These are phyloP conservation scores for Bibio marci DNA, from an alignment of 2,888 invertebrate species.

Conservation along the genomic window DNA sequence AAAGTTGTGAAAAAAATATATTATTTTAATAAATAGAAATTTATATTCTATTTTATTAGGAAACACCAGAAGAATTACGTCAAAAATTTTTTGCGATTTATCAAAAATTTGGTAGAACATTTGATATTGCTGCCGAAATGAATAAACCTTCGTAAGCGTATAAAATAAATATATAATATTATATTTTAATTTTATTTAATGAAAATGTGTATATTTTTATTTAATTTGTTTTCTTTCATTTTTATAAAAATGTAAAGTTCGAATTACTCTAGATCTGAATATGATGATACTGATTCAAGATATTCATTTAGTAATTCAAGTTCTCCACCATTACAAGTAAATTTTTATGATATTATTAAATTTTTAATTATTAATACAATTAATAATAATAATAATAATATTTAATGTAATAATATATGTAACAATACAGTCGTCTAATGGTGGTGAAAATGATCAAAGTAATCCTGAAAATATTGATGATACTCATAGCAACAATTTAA, in stretches of 20 bases:
- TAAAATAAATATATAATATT: not conserved
- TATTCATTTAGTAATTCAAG: conserved; percentile 64
- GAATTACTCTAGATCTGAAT: conserved; percentile 20
- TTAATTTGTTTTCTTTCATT: too few relatives aligned
- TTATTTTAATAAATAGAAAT: too few relatives aligned
- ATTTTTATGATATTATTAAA: conserved; percentile 10
- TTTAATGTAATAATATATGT: too few relatives aligned
- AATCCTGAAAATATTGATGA: too few relatives aligned
- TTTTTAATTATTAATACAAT: conserved; percentile 5
- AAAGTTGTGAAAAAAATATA: too few relatives aligned
- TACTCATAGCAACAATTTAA: too few relatives aligned
- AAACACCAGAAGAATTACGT: conserved; percentile 25
- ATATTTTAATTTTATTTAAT: not conserved
- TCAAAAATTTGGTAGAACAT: conserved; percentile 27
- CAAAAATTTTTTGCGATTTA: conserved; percentile 29
- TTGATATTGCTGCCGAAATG: conserved; percentile 24
- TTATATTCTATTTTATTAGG: too few relatives aligned
- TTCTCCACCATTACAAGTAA: conserved; percentile 48
- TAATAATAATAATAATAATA: too few relatives aligned
- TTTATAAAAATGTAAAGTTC: not conserved
- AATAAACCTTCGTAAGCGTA: not conserved
- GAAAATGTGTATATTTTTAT: not conserved
- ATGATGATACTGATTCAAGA: conserved; percentile 42
- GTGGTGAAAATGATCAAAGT: not conserved
- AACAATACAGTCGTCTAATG: conserved; percentile 1